Conservation (phyloP, 2,888 invertebrate species). For the Drosophila kuntzei region DNA sequence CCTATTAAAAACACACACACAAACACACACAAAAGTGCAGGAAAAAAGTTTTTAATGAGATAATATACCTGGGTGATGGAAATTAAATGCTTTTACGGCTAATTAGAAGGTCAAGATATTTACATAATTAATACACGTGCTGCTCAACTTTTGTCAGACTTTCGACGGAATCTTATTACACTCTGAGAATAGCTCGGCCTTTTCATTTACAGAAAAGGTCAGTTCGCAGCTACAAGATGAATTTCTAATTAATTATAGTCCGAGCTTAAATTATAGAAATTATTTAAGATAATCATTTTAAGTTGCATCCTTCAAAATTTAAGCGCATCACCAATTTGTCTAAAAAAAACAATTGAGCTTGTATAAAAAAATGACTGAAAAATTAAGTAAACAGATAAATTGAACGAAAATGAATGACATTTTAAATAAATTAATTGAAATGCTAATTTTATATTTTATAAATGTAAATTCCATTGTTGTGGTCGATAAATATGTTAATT, state of each 20-base stretch:
- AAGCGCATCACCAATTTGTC: not conserved
- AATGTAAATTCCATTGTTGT: not conserved
- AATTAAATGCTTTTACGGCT: constrained; percentile 61
- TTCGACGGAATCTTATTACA: constrained; percentile 24
- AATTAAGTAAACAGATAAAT: too few relatives aligned
- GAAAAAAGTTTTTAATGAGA: constrained; percentile 64
- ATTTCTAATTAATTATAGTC: constrained; percentile 11
- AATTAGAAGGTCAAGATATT: constrained; percentile 67
- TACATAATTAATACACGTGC: constrained; percentile 67
- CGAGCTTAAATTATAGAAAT: not conserved
- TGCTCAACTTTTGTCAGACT: constrained; percentile 13
- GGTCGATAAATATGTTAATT: not conserved
- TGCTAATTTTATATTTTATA: not conserved
- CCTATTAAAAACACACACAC: constrained; percentile 8
- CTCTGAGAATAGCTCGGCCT: not conserved
- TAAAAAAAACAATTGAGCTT: not conserved
- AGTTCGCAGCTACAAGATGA: not conserved
- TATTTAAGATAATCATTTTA: not conserved
- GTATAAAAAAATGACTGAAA: too few relatives aligned
- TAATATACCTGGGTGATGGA: constrained; percentile 61
- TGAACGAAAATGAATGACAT: too few relatives aligned
- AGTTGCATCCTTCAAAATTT: not conserved
- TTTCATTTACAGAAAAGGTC: constrained; percentile 1
- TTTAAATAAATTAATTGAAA: not conserved
- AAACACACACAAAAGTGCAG: constrained; percentile 7